Evolutionary conservation across 2,888 invertebrate genomes (phyloP).

Genomic region (Resseliella maxima): DNA sequence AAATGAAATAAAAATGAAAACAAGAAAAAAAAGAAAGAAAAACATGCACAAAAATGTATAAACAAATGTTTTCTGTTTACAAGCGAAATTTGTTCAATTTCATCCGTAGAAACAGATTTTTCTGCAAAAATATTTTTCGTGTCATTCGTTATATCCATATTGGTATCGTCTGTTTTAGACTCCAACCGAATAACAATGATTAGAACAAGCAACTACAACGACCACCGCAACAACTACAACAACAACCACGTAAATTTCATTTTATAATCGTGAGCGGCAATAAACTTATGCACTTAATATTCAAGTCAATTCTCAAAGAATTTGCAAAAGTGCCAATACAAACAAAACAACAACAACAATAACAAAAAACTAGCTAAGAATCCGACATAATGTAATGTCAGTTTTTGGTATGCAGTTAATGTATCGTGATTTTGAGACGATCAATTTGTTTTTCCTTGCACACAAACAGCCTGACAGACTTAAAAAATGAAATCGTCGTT

Average conservation of each 20-base stretch:
- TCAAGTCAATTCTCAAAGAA: background rate
- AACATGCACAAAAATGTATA: background rate
- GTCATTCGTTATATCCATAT: too few species aligned
- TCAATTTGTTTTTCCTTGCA: background rate
- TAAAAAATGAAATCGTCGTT: background rate
- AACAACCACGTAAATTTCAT: too few species aligned
- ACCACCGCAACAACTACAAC: too few species aligned
- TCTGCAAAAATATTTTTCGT: too few species aligned
- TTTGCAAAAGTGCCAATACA: background rate
- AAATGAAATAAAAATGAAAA: too few species aligned
- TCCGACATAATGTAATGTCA: background rate
- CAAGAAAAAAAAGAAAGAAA: background rate
- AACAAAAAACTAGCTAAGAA: background rate
- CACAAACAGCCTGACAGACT: too few species aligned
- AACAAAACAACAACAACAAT: background rate
- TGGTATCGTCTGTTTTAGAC: too few species aligned
- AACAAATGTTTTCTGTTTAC: constrained; percentile 9
- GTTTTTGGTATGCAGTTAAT: background rate
- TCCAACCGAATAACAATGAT: too few species aligned
- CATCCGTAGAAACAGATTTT: background rate
- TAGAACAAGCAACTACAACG: too few species aligned
- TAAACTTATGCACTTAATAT: background rate
- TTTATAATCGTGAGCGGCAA: background rate
- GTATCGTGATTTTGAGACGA: background rate
- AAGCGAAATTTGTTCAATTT: background rate